Evolutionary conservation across 2,797 vertebrate genomes (phyloP).

Genomic region (Chanos chanos): DNA sequence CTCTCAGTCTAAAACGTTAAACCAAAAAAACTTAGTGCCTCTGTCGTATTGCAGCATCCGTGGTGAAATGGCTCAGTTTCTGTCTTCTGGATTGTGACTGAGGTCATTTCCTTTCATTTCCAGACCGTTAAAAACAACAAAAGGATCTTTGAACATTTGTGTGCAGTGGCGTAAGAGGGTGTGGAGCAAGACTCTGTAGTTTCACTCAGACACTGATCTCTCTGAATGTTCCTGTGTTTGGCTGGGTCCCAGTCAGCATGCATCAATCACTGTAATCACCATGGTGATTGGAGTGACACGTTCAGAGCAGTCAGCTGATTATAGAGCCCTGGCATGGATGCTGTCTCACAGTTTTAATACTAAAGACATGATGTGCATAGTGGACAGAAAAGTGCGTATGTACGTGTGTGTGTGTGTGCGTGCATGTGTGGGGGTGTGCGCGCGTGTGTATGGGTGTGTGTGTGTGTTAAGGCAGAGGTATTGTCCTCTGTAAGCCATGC

Average conservation of each 20-base stretch:
- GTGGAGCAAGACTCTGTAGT: not conserved
- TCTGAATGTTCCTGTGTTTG: not conserved
- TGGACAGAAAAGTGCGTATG: not conserved
- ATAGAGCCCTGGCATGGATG: slow-evolving; percentile 5
- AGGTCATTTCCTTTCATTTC: not conserved
- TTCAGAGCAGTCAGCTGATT: slow-evolving; percentile 27
- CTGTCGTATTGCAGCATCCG: too few relatives aligned
- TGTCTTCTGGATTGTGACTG: too few relatives aligned
- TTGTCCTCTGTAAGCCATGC: too few relatives aligned
- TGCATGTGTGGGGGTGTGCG: not conserved
- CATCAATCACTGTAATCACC: slow-evolving; percentile 29
- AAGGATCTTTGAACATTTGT: too few relatives aligned
- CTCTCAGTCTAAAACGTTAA: too few relatives aligned
- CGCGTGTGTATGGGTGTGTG: not conserved
- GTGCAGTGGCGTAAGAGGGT: too few relatives aligned
- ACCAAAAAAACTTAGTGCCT: too few relatives aligned
- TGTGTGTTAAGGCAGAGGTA: not conserved
- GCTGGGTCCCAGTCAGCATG: slow-evolving; percentile 1
- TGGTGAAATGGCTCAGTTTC: too few relatives aligned
- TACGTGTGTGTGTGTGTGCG: not conserved
- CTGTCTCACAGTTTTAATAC: not conserved
- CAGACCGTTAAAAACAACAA: too few relatives aligned
- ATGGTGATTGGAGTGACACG: slow-evolving; percentile 29
- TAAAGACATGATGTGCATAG: not conserved
- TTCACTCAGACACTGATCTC: not conserved